Conservation (phyloP, 2,797 vertebrate genomes). For the Mormyrus proboscirostris region DNA sequence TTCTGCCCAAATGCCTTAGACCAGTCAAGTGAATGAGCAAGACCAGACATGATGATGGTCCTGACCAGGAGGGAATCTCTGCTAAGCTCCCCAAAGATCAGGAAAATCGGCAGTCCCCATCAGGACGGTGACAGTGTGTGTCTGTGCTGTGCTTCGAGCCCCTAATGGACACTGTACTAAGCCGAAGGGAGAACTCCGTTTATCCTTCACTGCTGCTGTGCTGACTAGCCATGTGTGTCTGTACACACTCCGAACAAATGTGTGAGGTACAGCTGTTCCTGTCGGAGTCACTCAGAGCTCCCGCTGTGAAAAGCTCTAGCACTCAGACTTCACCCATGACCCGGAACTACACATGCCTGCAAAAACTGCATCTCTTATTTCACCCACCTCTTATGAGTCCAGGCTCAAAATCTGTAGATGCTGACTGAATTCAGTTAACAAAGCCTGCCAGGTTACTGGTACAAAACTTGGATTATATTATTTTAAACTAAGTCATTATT, state of each 20-base stretch:
- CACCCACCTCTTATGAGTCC: not conserved
- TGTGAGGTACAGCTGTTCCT: not conserved
- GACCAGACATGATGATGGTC: not conserved
- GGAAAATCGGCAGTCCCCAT: not conserved
- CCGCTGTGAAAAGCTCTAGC: not conserved
- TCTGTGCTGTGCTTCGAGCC: not conserved
- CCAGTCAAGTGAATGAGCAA: not conserved
- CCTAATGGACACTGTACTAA: not conserved
- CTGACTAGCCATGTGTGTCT: not conserved
- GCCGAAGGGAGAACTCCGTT: not conserved
- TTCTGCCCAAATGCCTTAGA: not conserved
- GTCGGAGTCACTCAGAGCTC: not conserved
- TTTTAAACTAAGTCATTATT: slow-evolving; percentile 21
- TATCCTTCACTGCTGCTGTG: not conserved
- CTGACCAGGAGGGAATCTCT: not conserved
- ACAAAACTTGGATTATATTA: not conserved
- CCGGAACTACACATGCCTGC: not conserved
- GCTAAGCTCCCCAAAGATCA: not conserved
- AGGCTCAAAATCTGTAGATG: not conserved
- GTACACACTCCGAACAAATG: not conserved
- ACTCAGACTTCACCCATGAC: not conserved
- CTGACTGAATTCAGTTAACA: not conserved
- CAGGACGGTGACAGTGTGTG: not conserved
- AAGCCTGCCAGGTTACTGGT: not conserved
- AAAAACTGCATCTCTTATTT: not conserved